Percentiles rank a stretch among this genome's conserved stretches.
Evolutionary conservation across 2,888 invertebrate species (phyloP).

Genomic region (Chrysolina oricalcia): DNA sequence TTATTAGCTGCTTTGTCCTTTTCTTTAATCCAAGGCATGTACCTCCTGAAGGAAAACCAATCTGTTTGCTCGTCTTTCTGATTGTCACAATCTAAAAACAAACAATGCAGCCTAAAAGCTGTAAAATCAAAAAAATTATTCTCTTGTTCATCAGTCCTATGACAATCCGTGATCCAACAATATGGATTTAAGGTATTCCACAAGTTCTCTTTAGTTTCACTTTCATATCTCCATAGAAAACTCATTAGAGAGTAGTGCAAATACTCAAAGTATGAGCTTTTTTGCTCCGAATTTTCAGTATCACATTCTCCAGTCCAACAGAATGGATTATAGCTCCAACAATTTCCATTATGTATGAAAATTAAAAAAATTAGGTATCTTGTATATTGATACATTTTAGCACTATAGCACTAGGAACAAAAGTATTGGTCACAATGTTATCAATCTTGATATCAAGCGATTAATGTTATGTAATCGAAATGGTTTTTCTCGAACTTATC

Average conservation of each 20-base stretch:
- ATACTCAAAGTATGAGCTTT: not conserved
- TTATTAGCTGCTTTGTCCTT: not conserved
- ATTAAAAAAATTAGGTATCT: not conserved
- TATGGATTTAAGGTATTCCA: conserved; percentile 31
- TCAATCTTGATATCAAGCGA: no score
- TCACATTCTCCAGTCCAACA: conserved; percentile 49
- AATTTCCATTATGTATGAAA: not conserved
- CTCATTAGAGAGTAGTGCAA: conserved; percentile 12
- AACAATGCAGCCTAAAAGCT: not conserved
- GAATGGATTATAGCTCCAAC: conserved; percentile 43
- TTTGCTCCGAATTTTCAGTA: not conserved
- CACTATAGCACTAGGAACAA: no score
- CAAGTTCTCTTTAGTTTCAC: not conserved
- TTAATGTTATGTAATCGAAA: no score
- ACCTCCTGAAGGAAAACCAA: not conserved
- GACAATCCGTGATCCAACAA: conserved; percentile 43
- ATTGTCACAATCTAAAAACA: not conserved
- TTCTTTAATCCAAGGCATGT: not conserved
- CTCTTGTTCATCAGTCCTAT: not conserved
- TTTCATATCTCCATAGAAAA: conserved; percentile 24
- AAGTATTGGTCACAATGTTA: no score
- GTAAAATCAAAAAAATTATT: not conserved
- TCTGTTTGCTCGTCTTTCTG: not conserved
- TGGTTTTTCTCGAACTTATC: no score
- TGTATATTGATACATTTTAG: not conserved